Evolutionary conservation across 2,797 vertebrate genomes (phyloP), one percentile per base, ranked within the genome.

Genomic region (Cryptoprocta ferox): DNA sequence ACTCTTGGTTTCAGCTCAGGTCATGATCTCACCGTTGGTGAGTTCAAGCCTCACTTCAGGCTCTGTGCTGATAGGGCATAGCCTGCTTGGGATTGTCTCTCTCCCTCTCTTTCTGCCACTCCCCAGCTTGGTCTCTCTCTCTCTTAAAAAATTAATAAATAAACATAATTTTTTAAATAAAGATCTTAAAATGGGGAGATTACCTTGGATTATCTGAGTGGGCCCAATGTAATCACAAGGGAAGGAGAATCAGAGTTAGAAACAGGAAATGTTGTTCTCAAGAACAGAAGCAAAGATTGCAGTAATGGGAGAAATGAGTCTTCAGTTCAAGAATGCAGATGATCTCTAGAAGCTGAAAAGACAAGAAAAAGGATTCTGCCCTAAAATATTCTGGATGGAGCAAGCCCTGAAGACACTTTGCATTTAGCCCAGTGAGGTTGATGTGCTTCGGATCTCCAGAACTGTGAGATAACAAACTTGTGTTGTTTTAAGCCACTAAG

Each of bases 361-460:
- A 0, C 5, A 78, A 59, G 15, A 2, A 96, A 68, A 37, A 6
- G 3, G 6, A 48, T 8, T 42, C 1, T 24, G 2, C 1, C 6
- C 4, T 18, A 32, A 24, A 70, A 35, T 18, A n/a, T 53, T 90
- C 26, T 26, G 32, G 4, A 35, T 37, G 11, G 2, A 16, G 15
- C 6, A 42, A 37, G 68, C 13, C 0, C 10, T 12, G 15, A 2
- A 18, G 0, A 11, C 14, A 26, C 12, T 0, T n/a, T 35, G 9
- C 42, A 28, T 82, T 24, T 48, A 78, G 1, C 3, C 9, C 18
- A 21, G 37, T 18, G 32, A 66, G 18, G 9, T n/a, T 68, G 19
- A 26, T 37, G 3, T 45, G 45, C 9, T 32, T 70, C 32, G 78
- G 21, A 78, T n/a, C 13, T 82, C 26, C 1, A 59, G 0, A 70